A percentile compares a stretch with the other conserved stretches of the same genome.
Conservation (phyloP, 2,888 invertebrate species). For the Luperina nickerlii region DNA sequence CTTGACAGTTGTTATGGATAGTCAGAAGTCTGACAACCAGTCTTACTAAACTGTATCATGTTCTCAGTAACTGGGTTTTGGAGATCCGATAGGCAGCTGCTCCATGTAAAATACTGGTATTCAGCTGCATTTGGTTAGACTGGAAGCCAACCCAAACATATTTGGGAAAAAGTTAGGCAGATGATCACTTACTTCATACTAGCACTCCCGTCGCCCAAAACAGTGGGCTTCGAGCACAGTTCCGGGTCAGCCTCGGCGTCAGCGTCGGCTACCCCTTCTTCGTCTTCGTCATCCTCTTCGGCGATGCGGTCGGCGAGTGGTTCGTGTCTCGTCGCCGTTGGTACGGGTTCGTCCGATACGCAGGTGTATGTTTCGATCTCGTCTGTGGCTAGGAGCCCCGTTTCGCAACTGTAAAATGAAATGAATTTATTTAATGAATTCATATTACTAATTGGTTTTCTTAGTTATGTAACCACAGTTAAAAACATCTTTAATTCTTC, state of each 20-base stretch:
- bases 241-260: conserved; percentile 78
- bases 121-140: neutral
- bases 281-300: conserved; percentile 78
- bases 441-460: neutral
- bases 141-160: neutral
- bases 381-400: conserved; percentile 92
- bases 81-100: no score
- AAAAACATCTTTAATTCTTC: neutral
- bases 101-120: neutral
- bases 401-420: conserved; percentile 88
- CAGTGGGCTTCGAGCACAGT: conserved; percentile 34
- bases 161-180: neutral
- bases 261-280: conserved; percentile 47
- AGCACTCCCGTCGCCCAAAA: conserved; percentile 67
- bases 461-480: no score
- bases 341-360: conserved; percentile 54
- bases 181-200: conserved; percentile 72
- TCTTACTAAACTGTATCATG: no score
- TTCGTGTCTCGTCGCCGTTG: conserved; percentile 76
- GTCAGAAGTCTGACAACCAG: no score
- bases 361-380: conserved; percentile 90
- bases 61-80: no score
- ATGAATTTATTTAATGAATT: neutral
- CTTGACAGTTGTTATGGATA: neutral
- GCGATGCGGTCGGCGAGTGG: conserved; percentile 83